Evolutionary conservation across 64 coral and sea anemone genomes (phyloP).

Genomic region (Pachyseris speciosa): DNA sequence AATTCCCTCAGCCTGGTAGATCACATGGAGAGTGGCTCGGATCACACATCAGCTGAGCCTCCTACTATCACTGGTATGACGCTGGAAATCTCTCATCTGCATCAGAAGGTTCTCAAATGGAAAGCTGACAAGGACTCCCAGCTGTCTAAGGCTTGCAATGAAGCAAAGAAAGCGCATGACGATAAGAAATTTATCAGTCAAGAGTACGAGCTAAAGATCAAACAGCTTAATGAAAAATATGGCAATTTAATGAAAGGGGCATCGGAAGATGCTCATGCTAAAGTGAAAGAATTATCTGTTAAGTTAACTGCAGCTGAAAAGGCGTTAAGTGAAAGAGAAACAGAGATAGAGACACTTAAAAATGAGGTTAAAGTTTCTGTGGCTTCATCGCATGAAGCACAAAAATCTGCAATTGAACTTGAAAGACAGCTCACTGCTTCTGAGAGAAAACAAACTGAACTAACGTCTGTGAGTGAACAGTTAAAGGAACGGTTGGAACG

Average conservation of each 20-base stretch:
- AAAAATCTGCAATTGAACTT: slow-evolving; percentile 74
- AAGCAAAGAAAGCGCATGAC: slow-evolving; percentile 72
- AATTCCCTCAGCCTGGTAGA: slow-evolving; percentile 1
- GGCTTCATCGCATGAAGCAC: slow-evolving; percentile 65
- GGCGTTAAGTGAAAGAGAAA: slow-evolving; percentile 74
- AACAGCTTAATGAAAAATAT: slow-evolving; percentile 86
- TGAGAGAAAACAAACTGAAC: slow-evolving; percentile 61
- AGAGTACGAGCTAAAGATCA: slow-evolving; percentile 83
- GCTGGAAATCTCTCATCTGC: slow-evolving; percentile 75
- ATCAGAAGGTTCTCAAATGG: slow-evolving; percentile 85
- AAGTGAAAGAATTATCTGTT: slow-evolving; percentile 58
- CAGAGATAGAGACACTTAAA: slow-evolving; percentile 68
- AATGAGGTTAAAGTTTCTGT: slow-evolving; percentile 68
- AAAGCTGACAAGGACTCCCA: slow-evolving; percentile 62
- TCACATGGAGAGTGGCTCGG: slow-evolving; percentile 24
- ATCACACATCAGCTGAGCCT: slow-evolving; percentile 48
- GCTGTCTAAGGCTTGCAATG: slow-evolving; percentile 16
- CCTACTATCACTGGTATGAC: slow-evolving; percentile 84
- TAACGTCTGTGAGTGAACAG: slow-evolving; percentile 57
- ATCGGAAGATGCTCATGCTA: slow-evolving; percentile 64
- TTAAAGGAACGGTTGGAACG: slow-evolving; percentile 52
- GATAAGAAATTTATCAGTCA: slow-evolving; percentile 78
- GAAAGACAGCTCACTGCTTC: slow-evolving; percentile 66
- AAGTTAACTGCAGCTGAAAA: slow-evolving; percentile 68
- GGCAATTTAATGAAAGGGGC: slow-evolving; percentile 52